These are phyloP conservation scores for Sciaenops ocellatus DNA, from an alignment of 2,797 vertebrate genomes.

Conservation along the genomic window DNA sequence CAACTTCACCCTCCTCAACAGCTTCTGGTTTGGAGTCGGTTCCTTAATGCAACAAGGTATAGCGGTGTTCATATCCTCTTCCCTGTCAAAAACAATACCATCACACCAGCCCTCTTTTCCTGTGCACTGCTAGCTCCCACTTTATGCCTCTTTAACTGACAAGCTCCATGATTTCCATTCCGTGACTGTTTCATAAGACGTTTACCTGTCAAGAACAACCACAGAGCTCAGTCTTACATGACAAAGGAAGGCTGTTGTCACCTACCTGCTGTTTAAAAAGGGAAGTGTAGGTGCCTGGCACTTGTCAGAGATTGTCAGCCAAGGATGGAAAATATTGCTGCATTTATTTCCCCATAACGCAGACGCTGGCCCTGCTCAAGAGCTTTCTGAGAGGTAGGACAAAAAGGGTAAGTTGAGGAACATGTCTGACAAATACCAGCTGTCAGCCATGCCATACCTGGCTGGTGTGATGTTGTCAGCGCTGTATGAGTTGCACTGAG, in stretches of 20 bases:
- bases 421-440: conserved; percentile 79
- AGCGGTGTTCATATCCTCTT: not conserved
- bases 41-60: conserved; percentile 95
- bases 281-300: conserved; percentile 78
- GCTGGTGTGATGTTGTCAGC: conserved; percentile 59
- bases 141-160: conserved; percentile 74
- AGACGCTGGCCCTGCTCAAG: conserved; percentile 68
- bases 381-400: conserved; percentile 55
- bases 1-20: conserved; percentile 98
- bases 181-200: conserved; percentile 72
- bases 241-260: conserved; percentile 85
- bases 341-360: conserved; percentile 79
- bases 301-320: conserved; percentile 84
- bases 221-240: conserved; percentile 79
- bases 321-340: conserved; percentile 76
- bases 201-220: conserved; percentile 83
- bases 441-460: conserved; percentile 62
- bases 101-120: conserved; percentile 21
- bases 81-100: conserved; percentile 65
- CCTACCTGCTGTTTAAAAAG: conserved; percentile 77
- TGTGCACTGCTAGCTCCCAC: conserved; percentile 31
- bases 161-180: conserved; percentile 71
- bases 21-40: conserved; percentile 99
- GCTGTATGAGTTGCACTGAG: conserved; percentile 10
- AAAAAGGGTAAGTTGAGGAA: conserved; percentile 70